Evolutionary conservation across 2,888 invertebrate species (phyloP).

Genomic region (Hydriomena furcata): DNA sequence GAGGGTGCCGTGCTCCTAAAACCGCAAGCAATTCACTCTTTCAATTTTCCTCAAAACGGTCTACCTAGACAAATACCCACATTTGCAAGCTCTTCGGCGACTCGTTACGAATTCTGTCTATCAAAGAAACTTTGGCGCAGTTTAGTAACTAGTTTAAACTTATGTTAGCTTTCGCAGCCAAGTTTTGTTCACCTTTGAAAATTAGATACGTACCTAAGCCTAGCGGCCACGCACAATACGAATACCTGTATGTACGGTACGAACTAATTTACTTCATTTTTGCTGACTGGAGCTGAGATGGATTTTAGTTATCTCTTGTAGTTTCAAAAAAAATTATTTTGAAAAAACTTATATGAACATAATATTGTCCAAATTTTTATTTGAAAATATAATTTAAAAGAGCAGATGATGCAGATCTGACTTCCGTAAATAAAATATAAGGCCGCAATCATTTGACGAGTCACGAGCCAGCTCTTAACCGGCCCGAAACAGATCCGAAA

Average conservation of each 20-base stretch:
- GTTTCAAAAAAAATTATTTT: no score
- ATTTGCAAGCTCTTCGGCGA: constrained; percentile 31
- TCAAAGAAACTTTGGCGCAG: constrained; percentile 41
- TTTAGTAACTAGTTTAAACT: constrained; percentile 38
- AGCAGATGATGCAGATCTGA: no score
- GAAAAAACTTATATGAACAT: no score
- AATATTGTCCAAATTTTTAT: no score
- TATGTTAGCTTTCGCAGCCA: constrained; percentile 17
- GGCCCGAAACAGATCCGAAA: constrained; percentile 8
- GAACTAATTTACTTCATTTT: constrained; percentile 24
- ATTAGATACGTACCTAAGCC: constrained; percentile 33
- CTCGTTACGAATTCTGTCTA: constrained; percentile 40
- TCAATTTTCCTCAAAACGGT: constrained; percentile 2
- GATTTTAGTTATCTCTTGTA: no score
- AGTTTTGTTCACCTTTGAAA: constrained; percentile 35
- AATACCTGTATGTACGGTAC: no score
- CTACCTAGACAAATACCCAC: constrained; percentile 11
- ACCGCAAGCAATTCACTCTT: not conserved
- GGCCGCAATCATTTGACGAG: constrained; percentile 16
- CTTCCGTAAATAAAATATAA: constrained; percentile 14
- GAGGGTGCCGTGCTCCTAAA: no score
- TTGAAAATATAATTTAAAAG: no score
- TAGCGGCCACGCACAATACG: constrained; percentile 27
- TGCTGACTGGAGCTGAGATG: constrained; percentile 2
- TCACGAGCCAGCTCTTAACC: constrained; percentile 4